A percentile compares a stretch with the other conserved stretches of the same genome.
These are phyloP conservation scores for Papilio polyxenes DNA, from an alignment of 1,140 invertebrate species.

Conservation along the genomic window DNA sequence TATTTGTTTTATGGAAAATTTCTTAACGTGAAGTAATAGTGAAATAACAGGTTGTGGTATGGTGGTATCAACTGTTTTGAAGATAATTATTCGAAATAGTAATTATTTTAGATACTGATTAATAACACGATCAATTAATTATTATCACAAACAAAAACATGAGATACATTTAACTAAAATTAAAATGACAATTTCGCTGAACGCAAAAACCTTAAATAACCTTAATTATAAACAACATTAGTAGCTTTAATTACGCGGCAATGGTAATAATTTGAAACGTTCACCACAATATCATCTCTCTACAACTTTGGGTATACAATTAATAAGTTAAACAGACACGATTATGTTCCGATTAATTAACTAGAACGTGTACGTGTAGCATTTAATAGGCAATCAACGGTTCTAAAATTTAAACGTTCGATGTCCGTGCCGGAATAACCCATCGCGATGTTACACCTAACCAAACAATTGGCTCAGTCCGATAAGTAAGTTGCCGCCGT, in stretches of 20 bases:
- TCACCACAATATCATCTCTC: constrained; percentile 36
- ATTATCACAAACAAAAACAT: not conserved
- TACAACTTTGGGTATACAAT: constrained; percentile 30
- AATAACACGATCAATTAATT: constrained; percentile 40
- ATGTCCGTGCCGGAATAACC: constrained; percentile 51
- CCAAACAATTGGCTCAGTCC: constrained; percentile 67
- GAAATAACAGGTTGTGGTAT: no score
- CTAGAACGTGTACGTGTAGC: constrained; percentile 57
- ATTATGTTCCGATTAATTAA: constrained; percentile 60
- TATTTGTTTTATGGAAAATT: not conserved
- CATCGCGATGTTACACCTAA: constrained; percentile 67
- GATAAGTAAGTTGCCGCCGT: constrained; percentile 68
- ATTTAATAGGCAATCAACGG: constrained; percentile 71
- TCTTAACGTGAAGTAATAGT: not conserved
- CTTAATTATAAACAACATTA: constrained; percentile 6
- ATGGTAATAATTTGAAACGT: not conserved
- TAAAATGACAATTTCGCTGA: not conserved
- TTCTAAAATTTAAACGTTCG: constrained; percentile 60
- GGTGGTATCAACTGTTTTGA: not conserved
- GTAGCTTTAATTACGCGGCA: not conserved
- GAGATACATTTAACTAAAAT: not conserved
- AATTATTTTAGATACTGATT: not conserved
- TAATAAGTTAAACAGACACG: constrained; percentile 41
- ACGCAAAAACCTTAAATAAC: not conserved
- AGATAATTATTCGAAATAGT: not conserved